Evolutionary conservation across 2,797 vertebrate genomes (phyloP).

Genomic region (Lophius americanus): DNA sequence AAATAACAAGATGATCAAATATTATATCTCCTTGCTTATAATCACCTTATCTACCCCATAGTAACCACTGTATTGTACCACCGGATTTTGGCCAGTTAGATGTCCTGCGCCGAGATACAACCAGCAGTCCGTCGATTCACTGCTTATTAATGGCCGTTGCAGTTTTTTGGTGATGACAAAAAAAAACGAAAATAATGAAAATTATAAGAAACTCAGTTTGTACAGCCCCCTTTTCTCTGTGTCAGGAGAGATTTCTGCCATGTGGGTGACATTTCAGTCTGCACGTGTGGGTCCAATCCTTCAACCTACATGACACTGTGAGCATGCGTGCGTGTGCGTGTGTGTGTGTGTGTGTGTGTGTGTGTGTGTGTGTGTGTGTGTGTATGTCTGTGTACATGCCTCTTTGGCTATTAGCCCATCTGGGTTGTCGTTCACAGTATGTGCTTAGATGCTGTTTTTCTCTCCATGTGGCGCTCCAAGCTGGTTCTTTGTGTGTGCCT

Average conservation of each 20-base stretch:
- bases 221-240: neutral
- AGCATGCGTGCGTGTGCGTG: constrained; percentile 18
- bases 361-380: constrained; percentile 6
- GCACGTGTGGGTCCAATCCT: constrained; percentile 12
- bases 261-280: constrained; percentile 43
- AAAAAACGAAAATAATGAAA: neutral
- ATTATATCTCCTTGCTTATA: too few relatives aligned
- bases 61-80: too few relatives aligned
- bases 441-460: constrained; percentile 14
- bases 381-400: constrained; percentile 4
- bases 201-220: neutral
- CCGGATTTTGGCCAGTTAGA: too few relatives aligned
- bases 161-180: neutral
- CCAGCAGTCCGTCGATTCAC: too few relatives aligned
- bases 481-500: constrained; percentile 16
- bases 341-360: neutral
- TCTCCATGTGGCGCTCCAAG: constrained; percentile 28
- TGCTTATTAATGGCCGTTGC: too few relatives aligned
- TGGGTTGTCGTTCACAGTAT: constrained; percentile 33
- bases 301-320: constrained; percentile 23
- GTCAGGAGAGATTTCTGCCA: constrained; percentile 15
- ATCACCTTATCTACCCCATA: too few relatives aligned
- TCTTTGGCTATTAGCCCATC: constrained; percentile 31
- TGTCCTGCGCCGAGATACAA: too few relatives aligned
- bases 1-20: too few relatives aligned